phyloP scores from a whole-genome alignment of 2,113 vertebrate species.

The Embiotoca jacksoni region DNA sequence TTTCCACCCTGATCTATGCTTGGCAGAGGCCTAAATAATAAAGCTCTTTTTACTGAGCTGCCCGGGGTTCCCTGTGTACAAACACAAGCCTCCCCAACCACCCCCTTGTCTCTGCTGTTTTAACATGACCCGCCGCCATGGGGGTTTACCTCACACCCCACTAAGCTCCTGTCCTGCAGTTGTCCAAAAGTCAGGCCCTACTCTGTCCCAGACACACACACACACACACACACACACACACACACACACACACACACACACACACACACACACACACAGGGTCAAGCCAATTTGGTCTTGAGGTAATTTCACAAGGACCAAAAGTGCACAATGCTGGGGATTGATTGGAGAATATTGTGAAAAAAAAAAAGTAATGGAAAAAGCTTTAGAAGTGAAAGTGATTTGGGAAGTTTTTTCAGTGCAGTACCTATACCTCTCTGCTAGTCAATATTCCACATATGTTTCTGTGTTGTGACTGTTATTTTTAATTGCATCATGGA shows the following conservation, averaged over 20 bases:
- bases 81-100: constrained; percentile 55
- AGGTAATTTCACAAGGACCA: constrained; percentile 50
- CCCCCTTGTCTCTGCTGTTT: constrained; percentile 56
- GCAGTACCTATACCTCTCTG: constrained; percentile 2
- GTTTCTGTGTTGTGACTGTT: constrained; percentile 52
- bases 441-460: constrained; percentile 42
- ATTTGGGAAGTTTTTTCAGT: constrained; percentile 21
- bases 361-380: constrained; percentile 14
- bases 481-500: constrained; percentile 73
- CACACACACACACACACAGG: not conserved
- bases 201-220: constrained; percentile 9
- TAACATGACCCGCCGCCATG: constrained; percentile 52
- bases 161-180: constrained; percentile 56
- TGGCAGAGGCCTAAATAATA: constrained; percentile 82
- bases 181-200: constrained; percentile 45
- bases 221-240: not conserved
- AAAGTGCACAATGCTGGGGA: constrained; percentile 32
- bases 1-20: constrained; percentile 79
- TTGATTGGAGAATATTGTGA: constrained; percentile 22
- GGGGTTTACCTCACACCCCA: constrained; percentile 64
- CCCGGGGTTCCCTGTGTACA: constrained; percentile 79
- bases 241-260: not conserved
- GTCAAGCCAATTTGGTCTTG: constrained; percentile 54
- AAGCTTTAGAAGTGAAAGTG: constrained; percentile 6
- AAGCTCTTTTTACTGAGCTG: constrained; percentile 75